Percentiles rank a stretch among this genome's conserved stretches.
phyloP scores from a whole-genome alignment of 2,888 invertebrate genomes.

The Epirrita christyi region DNA sequence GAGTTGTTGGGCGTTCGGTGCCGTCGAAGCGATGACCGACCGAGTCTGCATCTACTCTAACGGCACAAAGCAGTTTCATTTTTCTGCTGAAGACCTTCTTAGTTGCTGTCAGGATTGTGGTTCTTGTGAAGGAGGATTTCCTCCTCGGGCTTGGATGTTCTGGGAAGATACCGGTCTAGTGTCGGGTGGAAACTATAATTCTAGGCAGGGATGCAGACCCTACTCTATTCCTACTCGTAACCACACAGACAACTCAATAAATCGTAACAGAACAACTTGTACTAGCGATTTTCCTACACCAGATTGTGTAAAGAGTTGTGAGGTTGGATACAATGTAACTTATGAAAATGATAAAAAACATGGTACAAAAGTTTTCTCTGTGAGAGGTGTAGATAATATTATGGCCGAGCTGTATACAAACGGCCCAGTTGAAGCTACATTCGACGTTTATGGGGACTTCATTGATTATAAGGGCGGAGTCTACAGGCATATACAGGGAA shows the following conservation, averaged over 20 bases:
- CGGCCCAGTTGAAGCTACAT: slow-evolving; percentile 85
- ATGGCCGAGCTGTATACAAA: slow-evolving; percentile 87
- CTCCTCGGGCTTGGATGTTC: neutral
- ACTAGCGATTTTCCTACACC: slow-evolving; percentile 2
- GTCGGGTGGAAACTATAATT: slow-evolving; percentile 88
- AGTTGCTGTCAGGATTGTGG: neutral
- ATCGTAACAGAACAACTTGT: neutral
- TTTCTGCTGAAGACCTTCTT: slow-evolving; percentile 87
- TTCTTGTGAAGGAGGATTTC: slow-evolving; percentile 11
- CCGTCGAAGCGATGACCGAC: slow-evolving; percentile 85
- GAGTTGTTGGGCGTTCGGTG: slow-evolving; percentile 97
- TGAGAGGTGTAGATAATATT: slow-evolving; percentile 47
- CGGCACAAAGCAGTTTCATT: slow-evolving; percentile 87
- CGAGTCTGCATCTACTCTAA: slow-evolving; percentile 92
- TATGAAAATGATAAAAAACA: slow-evolving; percentile 85
- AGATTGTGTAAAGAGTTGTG: slow-evolving; percentile 12
- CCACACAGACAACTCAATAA: slow-evolving; percentile 2
- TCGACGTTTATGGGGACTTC: slow-evolving; percentile 16
- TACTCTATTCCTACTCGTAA: slow-evolving; percentile 86
- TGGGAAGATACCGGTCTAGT: slow-evolving; percentile 80
- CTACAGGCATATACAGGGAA: slow-evolving; percentile 9
- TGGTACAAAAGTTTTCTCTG: slow-evolving; percentile 3
- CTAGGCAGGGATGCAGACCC: slow-evolving; percentile 86
- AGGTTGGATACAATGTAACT: slow-evolving; percentile 54
- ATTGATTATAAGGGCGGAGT: slow-evolving; percentile 19